phyloP scores from a whole-genome alignment of 2,888 invertebrate genomes.

The Xestia sexstrigata region DNA sequence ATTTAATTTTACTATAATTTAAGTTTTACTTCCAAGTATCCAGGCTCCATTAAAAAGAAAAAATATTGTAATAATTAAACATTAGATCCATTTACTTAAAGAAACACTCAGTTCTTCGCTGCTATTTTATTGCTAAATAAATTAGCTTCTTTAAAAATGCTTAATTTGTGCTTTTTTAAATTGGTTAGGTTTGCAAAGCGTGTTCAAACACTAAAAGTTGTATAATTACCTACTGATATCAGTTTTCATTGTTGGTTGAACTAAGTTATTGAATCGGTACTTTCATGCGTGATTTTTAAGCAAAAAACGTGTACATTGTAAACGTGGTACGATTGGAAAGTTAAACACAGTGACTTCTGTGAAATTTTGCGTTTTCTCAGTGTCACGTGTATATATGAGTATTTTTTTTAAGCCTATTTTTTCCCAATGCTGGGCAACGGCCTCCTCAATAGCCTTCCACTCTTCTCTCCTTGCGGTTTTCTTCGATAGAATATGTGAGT shows the following conservation, averaged over 20 bases:
- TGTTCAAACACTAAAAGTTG: background rate
- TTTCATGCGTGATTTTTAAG: background rate
- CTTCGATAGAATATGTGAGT: too few species aligned
- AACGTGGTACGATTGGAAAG: background rate
- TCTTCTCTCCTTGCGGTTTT: too few species aligned
- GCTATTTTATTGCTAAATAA: background rate
- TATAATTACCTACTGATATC: background rate
- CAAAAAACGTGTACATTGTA: background rate
- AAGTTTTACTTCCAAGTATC: background rate
- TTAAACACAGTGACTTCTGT: background rate
- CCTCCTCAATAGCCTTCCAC: too few species aligned
- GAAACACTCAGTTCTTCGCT: background rate
- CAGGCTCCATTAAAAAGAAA: background rate
- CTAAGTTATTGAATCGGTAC: background rate
- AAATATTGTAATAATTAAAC: constrained; percentile 6
- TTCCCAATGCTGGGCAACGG: too few species aligned
- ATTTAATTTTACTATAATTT: background rate
- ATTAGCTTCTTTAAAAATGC: constrained; percentile 18
- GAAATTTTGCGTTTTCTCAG: background rate
- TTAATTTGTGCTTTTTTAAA: constrained; percentile 12
- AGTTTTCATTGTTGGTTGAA: background rate
- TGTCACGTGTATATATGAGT: background rate
- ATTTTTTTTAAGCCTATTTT: too few species aligned
- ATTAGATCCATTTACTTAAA: background rate
- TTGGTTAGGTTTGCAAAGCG: constrained; percentile 16